Evolutionary conservation across 2,888 invertebrate genomes (phyloP).

Genomic region (Syritta pipiens): DNA sequence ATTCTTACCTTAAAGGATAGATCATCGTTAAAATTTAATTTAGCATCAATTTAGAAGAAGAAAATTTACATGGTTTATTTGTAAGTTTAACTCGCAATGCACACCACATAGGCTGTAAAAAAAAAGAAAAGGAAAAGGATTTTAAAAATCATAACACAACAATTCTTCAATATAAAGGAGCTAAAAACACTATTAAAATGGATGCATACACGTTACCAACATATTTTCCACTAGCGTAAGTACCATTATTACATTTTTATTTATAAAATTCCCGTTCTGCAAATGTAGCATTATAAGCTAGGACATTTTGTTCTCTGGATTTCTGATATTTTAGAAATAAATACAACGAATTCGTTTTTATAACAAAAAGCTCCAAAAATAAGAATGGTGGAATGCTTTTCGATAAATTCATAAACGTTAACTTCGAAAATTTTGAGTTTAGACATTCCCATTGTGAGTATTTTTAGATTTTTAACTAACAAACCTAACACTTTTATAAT

Average conservation of each 20-base stretch:
- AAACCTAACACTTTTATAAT: too few species aligned
- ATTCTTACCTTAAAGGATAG: not conserved
- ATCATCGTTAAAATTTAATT: not conserved
- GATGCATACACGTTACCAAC: constrained; percentile 74
- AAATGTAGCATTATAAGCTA: not conserved
- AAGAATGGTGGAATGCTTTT: constrained; percentile 56
- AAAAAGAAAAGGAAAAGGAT: constrained; percentile 1
- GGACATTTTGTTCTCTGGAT: not conserved
- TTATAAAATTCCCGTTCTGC: too few species aligned
- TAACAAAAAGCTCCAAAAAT: constrained; percentile 51
- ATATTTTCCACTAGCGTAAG: constrained; percentile 74
- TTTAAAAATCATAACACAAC: constrained; percentile 3
- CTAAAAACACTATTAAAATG: constrained; percentile 68
- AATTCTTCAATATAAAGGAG: constrained; percentile 73
- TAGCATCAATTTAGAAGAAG: not conserved
- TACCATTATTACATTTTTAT: constrained; percentile 16
- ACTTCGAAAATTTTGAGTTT: not conserved
- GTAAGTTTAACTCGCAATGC: too few species aligned
- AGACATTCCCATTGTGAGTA: too few species aligned
- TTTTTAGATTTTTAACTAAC: too few species aligned
- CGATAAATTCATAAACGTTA: not conserved
- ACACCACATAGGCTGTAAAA: too few species aligned
- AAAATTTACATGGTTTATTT: too few species aligned
- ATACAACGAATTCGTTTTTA: too few species aligned
- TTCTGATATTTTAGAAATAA: not conserved